A percentile compares a stretch with the other conserved stretches of the same genome.
Evolutionary conservation across 2,797 vertebrate species (phyloP).

Genomic region (Cheirogaleus major): DNA sequence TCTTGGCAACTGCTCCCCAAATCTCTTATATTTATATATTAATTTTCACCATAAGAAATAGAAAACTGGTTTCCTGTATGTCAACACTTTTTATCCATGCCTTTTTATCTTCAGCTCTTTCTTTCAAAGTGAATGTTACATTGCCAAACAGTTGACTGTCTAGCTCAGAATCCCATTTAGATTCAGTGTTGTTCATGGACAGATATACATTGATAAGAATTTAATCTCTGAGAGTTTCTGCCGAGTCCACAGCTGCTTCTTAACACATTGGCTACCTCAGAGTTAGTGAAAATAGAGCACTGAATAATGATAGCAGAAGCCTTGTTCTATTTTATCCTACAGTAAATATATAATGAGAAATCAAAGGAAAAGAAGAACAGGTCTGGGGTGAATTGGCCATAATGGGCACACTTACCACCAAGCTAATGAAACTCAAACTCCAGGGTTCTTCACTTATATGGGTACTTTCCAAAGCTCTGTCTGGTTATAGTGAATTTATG

Average conservation of each 20-base stretch:
- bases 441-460: neutral
- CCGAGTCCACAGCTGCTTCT: neutral
- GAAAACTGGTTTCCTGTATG: neutral
- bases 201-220: neutral
- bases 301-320: neutral
- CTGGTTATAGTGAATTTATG: neutral
- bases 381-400: neutral
- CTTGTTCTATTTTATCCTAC: conserved; percentile 1
- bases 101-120: neutral
- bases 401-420: neutral
- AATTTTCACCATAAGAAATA: conserved; percentile 17
- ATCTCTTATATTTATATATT: neutral
- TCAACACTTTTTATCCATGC: neutral
- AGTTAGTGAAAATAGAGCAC: neutral
- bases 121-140: conserved; percentile 33
- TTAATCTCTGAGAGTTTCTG: conserved; percentile 1
- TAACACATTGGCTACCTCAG: neutral
- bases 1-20: neutral
- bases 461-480: neutral
- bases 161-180: neutral
- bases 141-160: neutral
- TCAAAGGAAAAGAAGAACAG: conserved; percentile 1
- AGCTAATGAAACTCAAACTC: neutral
- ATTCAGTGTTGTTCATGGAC: conserved; percentile 20
- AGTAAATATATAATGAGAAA: conserved; percentile 37